Conservation (phyloP, 2,888 invertebrate genomes). For the Desoria tigrina region DNA sequence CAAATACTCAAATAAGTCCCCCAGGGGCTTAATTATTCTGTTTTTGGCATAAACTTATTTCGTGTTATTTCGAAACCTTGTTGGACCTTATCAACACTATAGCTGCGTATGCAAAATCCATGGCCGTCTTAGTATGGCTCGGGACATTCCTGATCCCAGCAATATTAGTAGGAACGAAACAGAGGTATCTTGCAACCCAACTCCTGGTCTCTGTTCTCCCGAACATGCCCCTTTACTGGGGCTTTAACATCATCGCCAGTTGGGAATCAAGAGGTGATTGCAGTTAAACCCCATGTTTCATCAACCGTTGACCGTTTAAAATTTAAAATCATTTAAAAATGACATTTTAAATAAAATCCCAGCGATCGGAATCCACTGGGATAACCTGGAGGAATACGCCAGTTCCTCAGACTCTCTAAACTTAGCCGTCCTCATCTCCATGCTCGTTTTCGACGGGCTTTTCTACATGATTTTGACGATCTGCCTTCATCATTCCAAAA, state of each 20-base stretch:
- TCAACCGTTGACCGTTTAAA: neutral
- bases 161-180: slow-evolving; percentile 18
- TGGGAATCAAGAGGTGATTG: slow-evolving; percentile 35
- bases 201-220: slow-evolving; percentile 29
- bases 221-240: slow-evolving; percentile 36
- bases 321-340: slow-evolving; percentile 6
- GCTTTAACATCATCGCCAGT: slow-evolving; percentile 29
- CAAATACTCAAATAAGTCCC: too few species aligned
- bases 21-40: too few species aligned
- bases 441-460: slow-evolving; percentile 26
- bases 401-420: slow-evolving; percentile 26
- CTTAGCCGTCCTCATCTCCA: slow-evolving; percentile 20
- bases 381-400: slow-evolving; percentile 24
- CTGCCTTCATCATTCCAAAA: neutral
- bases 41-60: too few species aligned
- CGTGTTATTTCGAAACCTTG: neutral
- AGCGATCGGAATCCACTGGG: slow-evolving; percentile 26
- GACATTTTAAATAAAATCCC: neutral
- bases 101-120: slow-evolving; percentile 19
- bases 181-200: slow-evolving; percentile 31
- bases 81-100: neutral
- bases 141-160: slow-evolving; percentile 27
- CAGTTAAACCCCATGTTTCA: neutral
- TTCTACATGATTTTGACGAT: slow-evolving; percentile 30
- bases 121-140: slow-evolving; percentile 25